phyloP scores from a whole-genome alignment of 35 echinoderm and acorn worm genomes.

The Apostichopus parvimensis region DNA sequence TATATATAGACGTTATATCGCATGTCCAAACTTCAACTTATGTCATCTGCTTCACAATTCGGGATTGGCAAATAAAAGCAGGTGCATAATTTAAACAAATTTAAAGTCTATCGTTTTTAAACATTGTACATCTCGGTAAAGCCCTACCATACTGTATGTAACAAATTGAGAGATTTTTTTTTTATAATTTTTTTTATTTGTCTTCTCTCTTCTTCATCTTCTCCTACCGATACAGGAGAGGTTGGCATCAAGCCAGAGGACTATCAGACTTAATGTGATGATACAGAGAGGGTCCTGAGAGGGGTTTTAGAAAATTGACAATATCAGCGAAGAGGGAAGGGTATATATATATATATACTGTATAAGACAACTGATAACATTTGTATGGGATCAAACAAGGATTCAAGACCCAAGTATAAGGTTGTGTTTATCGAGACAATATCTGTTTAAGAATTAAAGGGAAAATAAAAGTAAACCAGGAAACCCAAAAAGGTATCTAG shows the following conservation, averaged over 20 bases:
- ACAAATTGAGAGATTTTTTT: neutral
- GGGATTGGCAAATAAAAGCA: neutral
- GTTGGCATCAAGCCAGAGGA: neutral
- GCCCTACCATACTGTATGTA: neutral
- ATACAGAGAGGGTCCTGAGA: neutral
- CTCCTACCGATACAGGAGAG: neutral
- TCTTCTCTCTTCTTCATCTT: neutral
- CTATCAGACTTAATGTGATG: conserved; percentile 7
- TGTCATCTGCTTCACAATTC: neutral
- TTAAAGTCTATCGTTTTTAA: neutral
- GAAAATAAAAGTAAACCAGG: no score
- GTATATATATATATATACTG: neutral
- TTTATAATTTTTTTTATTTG: neutral
- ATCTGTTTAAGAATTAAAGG: no score
- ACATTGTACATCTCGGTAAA: neutral
- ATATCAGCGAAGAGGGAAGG: neutral
- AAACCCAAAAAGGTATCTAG: no score
- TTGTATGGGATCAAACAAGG: neutral
- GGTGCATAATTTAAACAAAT: conserved; percentile 2
- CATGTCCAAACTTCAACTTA: neutral
- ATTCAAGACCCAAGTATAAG: no score
- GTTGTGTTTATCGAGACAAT: no score
- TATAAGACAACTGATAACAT: neutral
- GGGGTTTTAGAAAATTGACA: conserved; percentile 9
- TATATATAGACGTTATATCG: neutral